These are phyloP conservation scores for Brachionus koreanus DNA, from an alignment of 1,140 invertebrate genomes.

Conservation along the genomic window DNA sequence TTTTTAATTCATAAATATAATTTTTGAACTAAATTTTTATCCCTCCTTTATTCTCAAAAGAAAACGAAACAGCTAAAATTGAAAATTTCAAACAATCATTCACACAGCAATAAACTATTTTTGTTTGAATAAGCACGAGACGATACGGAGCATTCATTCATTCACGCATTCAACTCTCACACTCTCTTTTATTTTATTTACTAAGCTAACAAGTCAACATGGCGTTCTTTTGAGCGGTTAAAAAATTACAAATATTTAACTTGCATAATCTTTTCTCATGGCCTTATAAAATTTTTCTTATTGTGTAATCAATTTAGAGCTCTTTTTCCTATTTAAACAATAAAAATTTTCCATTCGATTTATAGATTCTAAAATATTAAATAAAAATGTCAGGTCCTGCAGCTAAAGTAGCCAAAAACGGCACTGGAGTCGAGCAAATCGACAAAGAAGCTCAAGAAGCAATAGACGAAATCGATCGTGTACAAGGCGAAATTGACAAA, in stretches of 20 bases:
- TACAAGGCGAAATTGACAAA: constrained; percentile 59
- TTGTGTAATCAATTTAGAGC: background rate
- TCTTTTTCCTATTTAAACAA: background rate
- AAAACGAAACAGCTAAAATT: background rate
- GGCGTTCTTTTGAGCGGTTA: background rate
- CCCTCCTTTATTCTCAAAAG: background rate
- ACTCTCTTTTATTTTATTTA: background rate
- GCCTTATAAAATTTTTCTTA: background rate
- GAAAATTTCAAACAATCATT: background rate
- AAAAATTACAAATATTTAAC: background rate
- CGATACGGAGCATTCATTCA: background rate
- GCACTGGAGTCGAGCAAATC: constrained; percentile 11
- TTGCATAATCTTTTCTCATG: background rate
- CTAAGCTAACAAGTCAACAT: constrained; percentile 6
- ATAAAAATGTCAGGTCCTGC: constrained; percentile 39
- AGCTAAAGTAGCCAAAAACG: constrained; percentile 39
- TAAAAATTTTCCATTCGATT: background rate
- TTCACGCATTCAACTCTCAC: background rate
- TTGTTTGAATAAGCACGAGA: background rate
- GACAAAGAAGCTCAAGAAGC: constrained; percentile 43
- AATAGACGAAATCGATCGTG: constrained; percentile 58
- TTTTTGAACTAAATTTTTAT: background rate
- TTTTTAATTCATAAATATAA: background rate
- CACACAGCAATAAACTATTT: background rate
- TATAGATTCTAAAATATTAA: background rate